phyloP scores from a whole-genome alignment of 2,797 vertebrate species.

The Bovichtus variegatus region DNA sequence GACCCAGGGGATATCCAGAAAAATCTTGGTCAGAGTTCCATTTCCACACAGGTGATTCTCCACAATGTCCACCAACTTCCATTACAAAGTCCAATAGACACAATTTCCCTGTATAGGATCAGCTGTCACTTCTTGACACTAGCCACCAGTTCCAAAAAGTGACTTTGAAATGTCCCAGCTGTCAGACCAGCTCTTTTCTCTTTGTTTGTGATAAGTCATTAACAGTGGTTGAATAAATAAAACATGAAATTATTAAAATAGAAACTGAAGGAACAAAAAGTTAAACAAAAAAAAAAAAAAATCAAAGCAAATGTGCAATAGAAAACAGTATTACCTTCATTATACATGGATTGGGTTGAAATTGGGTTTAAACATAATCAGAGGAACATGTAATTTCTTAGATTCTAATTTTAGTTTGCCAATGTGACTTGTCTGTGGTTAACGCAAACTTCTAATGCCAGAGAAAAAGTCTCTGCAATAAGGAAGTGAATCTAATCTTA shows the following conservation, averaged over 20 bases:
- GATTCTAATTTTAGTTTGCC: background rate
- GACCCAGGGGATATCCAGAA: background rate
- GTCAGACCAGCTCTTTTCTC: slow-evolving; percentile 2
- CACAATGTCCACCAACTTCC: slow-evolving; percentile 4
- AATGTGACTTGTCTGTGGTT: slow-evolving; percentile 41
- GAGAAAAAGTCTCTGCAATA: slow-evolving; percentile 21
- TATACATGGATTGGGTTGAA: slow-evolving; percentile 7
- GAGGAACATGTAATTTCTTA: background rate
- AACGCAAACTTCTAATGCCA: slow-evolving; percentile 47
- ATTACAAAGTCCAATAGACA: background rate
- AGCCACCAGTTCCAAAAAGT: slow-evolving; percentile 15
- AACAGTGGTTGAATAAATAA: slow-evolving; percentile 4
- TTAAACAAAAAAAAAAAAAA: slow-evolving; percentile 43
- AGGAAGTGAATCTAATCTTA: slow-evolving; percentile 76
- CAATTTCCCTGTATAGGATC: background rate
- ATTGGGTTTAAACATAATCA: slow-evolving; percentile 56
- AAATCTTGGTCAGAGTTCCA: slow-evolving; percentile 14
- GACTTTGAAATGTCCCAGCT: slow-evolving; percentile 17
- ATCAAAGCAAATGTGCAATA: slow-evolving; percentile 22
- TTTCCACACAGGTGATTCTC: slow-evolving; percentile 13
- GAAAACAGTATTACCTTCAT: background rate
- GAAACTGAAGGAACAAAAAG: slow-evolving; percentile 46
- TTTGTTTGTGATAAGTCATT: slow-evolving; percentile 28
- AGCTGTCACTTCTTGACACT: background rate
- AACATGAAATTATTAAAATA: slow-evolving; percentile 2